Conservation (phyloP, 1,140 invertebrate genomes). For the Drosophila obscura region DNA sequence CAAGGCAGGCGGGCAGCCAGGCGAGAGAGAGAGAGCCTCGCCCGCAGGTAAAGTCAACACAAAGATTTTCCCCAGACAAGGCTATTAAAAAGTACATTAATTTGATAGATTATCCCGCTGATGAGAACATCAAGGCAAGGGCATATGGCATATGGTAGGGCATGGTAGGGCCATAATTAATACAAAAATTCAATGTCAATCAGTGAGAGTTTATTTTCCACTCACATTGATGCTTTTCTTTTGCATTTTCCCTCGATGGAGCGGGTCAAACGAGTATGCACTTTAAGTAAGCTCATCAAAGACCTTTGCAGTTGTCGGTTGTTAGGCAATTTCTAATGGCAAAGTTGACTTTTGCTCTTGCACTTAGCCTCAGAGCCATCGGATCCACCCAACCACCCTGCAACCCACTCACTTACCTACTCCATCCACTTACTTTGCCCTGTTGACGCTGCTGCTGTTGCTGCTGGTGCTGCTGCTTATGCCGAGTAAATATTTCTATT, state of each 20-base stretch:
- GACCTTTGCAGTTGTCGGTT: conserved; percentile 32
- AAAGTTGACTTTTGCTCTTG: conserved; percentile 52
- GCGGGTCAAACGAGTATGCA: conserved; percentile 4
- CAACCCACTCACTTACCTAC: conserved; percentile 6
- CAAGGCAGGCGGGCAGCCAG: conserved; percentile 42
- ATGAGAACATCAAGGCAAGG: neutral
- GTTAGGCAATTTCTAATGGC: conserved; percentile 47
- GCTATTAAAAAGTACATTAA: conserved; percentile 48
- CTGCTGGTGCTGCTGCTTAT: conserved; percentile 43
- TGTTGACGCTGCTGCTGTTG: conserved; percentile 49
- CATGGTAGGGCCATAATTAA: conserved; percentile 16
- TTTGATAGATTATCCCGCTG: conserved; percentile 11
- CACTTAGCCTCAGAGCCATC: conserved; percentile 20
- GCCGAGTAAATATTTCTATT: conserved; percentile 77
- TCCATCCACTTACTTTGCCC: conserved; percentile 34
- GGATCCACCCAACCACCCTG: neutral
- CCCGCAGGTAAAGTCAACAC: conserved; percentile 29
- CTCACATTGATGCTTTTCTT: too few relatives aligned
- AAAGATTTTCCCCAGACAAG: neutral
- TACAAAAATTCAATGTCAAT: conserved; percentile 29
- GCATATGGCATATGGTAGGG: neutral
- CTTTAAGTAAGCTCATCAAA: conserved; percentile 55
- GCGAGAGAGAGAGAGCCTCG: neutral
- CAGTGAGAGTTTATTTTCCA: conserved; percentile 13
- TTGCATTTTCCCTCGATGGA: too few relatives aligned